A percentile compares a stretch with the other conserved stretches of the same genome.
Evolutionary conservation across 53 echinoderm and acorn worm genomes (phyloP).

Genomic region (Actinopyga echinites): DNA sequence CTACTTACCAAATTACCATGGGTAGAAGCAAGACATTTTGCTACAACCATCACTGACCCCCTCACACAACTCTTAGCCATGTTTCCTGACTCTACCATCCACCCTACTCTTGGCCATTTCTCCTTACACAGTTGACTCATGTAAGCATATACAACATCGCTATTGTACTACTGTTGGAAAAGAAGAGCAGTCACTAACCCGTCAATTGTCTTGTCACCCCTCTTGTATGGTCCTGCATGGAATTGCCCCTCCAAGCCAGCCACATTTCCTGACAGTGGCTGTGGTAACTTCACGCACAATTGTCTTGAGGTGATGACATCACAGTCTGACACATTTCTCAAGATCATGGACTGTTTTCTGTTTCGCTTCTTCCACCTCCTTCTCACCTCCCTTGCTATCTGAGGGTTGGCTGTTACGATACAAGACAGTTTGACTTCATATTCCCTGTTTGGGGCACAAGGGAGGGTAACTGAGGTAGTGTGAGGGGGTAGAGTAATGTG

Average conservation of each 20-base stretch:
- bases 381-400: conserved; percentile 23
- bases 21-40: too few species aligned
- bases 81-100: too few species aligned
- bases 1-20: too few species aligned
- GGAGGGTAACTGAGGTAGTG: conserved; percentile 56
- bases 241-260: background rate
- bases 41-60: too few species aligned
- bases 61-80: too few species aligned
- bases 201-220: too few species aligned
- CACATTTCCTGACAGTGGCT: conserved; percentile 29
- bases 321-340: background rate
- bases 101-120: too few species aligned
- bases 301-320: conserved; percentile 18
- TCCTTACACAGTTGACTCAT: too few species aligned
- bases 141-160: too few species aligned
- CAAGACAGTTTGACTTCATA: conserved; percentile 53
- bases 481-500: conserved; percentile 57
- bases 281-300: conserved; percentile 24
- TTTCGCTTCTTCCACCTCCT: background rate
- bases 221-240: too few species aligned
- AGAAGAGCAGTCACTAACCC: too few species aligned
- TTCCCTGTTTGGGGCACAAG: conserved; percentile 46
- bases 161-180: too few species aligned
- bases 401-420: conserved; percentile 59
- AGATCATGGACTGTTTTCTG: background rate